These are phyloP conservation scores for Anoplopoma fimbria DNA, from an alignment of 2,113 vertebrate species.

Conservation along the genomic window DNA sequence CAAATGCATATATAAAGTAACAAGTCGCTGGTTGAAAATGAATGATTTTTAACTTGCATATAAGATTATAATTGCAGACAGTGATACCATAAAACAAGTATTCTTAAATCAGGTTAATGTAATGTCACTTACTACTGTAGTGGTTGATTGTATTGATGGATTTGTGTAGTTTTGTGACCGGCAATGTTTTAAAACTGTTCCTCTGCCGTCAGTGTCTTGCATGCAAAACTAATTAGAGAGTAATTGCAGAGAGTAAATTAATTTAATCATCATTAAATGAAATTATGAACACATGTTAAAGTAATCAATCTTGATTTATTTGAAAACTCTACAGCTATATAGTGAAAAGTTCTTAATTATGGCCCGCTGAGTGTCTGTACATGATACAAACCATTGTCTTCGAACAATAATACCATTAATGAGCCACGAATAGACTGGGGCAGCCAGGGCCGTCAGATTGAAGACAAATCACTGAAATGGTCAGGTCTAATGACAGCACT, in stretches of 20 bases:
- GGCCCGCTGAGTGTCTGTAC: constrained; percentile 5
- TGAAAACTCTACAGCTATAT: not conserved
- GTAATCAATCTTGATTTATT: constrained; percentile 9
- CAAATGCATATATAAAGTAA: constrained; percentile 56
- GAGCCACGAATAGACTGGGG: constrained; percentile 33
- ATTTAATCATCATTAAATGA: constrained; percentile 24
- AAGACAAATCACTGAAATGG: constrained; percentile 60
- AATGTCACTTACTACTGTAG: not conserved
- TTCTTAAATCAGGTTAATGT: constrained; percentile 26
- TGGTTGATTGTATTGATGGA: not conserved
- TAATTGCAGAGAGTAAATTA: not conserved
- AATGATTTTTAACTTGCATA: constrained; percentile 25
- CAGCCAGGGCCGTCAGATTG: constrained; percentile 40
- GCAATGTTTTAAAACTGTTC: not conserved
- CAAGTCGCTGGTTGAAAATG: constrained; percentile 25
- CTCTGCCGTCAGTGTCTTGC: not conserved
- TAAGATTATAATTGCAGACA: not conserved
- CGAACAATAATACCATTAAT: constrained; percentile 31
- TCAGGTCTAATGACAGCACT: constrained; percentile 57
- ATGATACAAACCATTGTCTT: constrained; percentile 34
- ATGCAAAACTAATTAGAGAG: not conserved
- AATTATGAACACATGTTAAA: constrained; percentile 9
- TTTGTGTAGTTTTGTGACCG: not conserved
- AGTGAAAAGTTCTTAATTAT: constrained; percentile 21
- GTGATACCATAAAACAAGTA: not conserved